These are phyloP conservation scores for Mythimna loreyi DNA, from an alignment of 2,888 invertebrate species.

Conservation along the genomic window DNA sequence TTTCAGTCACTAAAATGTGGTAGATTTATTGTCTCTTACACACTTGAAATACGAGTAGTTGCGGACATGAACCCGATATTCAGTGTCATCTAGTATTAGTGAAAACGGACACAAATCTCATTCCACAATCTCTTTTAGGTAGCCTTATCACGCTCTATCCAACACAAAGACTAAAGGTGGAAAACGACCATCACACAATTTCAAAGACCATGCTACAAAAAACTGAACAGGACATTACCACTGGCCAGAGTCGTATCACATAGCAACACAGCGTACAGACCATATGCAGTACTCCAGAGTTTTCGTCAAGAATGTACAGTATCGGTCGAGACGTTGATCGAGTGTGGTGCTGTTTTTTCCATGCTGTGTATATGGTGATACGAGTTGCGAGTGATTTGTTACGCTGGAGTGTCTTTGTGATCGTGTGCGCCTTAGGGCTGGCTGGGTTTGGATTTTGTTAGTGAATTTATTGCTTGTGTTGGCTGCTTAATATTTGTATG, in stretches of 20 bases:
- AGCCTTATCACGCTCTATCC: not conserved
- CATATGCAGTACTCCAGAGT: constrained; percentile 57
- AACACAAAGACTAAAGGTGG: not conserved
- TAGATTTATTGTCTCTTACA: not conserved
- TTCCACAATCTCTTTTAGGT: not conserved
- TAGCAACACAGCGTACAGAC: constrained; percentile 45
- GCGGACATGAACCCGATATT: not conserved
- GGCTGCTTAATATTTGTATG: rapidly evolving
- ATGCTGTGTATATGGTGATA: constrained; percentile 63
- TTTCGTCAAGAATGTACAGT: constrained; percentile 71
- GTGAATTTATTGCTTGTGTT: not conserved
- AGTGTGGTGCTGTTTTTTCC: constrained; percentile 65
- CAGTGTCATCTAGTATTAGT: not conserved
- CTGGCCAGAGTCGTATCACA: constrained; percentile 19
- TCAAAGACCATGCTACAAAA: constrained; percentile 13
- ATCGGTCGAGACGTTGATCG: constrained; percentile 64
- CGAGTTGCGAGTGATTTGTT: constrained; percentile 66
- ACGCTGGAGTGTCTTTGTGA: constrained; percentile 62
- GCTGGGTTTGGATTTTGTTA: not conserved
- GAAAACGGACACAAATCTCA: not conserved
- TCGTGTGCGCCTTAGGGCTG: constrained; percentile 55
- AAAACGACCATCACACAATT: not conserved
- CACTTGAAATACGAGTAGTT: not conserved
- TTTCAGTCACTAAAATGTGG: no score
- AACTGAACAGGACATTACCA: constrained; percentile 15